Percentiles rank a stretch among this genome's conserved stretches.
These are phyloP conservation scores for Orcinus orca DNA, from an alignment of 2,113 vertebrate genomes.

Conservation along the genomic window DNA sequence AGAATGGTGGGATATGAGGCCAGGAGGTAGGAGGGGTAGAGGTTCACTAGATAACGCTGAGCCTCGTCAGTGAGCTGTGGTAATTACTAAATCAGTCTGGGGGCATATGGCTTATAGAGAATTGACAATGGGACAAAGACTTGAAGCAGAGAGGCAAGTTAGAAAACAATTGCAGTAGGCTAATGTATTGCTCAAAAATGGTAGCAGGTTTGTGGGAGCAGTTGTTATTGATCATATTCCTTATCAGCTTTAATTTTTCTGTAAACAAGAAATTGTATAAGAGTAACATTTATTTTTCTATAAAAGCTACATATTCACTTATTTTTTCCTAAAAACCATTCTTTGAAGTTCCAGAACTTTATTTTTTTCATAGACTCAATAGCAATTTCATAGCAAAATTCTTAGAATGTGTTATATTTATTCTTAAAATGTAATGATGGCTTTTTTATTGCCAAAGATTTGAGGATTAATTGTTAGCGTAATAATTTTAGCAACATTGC, in stretches of 20 bases:
- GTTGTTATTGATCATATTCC: neutral
- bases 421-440: conserved; percentile 25
- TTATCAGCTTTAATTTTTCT: neutral
- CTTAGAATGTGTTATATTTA: conserved; percentile 8
- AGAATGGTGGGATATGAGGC: neutral
- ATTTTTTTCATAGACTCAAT: neutral
- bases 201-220: neutral
- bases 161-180: neutral
- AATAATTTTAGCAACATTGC: conserved; percentile 11
- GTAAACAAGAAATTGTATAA: neutral
- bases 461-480: conserved; percentile 18
- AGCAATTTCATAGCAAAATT: neutral
- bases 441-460: neutral
- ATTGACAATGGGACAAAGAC: neutral
- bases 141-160: neutral
- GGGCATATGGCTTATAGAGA: neutral
- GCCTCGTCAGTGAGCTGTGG: neutral
- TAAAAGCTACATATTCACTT: neutral
- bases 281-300: neutral
- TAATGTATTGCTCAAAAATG: neutral
- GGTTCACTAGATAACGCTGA: neutral
- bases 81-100: neutral
- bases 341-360: neutral
- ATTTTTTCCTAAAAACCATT: neutral
- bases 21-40: too few species aligned